A percentile compares a stretch with the other conserved stretches of the same genome.
Evolutionary conservation across 1,140 invertebrate genomes (phyloP).

Genomic region (Lucilia sericata): DNA sequence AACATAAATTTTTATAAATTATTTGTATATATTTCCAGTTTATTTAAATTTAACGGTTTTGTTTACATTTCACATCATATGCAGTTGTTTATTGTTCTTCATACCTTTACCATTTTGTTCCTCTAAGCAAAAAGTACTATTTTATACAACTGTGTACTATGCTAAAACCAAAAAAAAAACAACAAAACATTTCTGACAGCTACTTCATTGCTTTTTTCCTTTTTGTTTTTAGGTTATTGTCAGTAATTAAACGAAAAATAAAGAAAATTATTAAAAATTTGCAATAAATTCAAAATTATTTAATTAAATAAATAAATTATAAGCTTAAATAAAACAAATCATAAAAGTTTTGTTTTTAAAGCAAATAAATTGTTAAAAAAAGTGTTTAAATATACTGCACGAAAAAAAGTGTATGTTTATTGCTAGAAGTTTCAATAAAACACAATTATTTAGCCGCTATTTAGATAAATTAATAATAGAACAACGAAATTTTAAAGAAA

Average conservation of each 20-base stretch:
- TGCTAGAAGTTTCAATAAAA: background rate
- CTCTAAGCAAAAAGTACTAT: too few relatives aligned
- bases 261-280: background rate
- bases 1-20: too few relatives aligned
- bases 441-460: background rate
- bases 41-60: background rate
- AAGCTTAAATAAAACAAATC: too few relatives aligned
- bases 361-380: background rate
- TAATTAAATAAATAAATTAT: background rate
- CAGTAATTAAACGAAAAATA: slow-evolving; percentile 13
- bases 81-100: too few relatives aligned
- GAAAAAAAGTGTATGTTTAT: background rate
- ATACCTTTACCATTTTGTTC: too few relatives aligned
- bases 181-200: background rate
- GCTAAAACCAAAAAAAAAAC: background rate
- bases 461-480: background rate
- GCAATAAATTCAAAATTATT: background rate
- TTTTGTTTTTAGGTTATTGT: slow-evolving; percentile 2
- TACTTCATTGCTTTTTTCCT: background rate
- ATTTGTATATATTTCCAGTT: too few relatives aligned
- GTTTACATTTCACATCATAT: background rate
- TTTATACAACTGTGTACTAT: too few relatives aligned
- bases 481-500: background rate
- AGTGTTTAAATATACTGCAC: background rate
- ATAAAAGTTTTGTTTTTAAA: background rate